These are phyloP conservation scores for Actinia tenebrosa DNA, from an alignment of 64 coral and sea anemone species.

Conservation along the genomic window DNA sequence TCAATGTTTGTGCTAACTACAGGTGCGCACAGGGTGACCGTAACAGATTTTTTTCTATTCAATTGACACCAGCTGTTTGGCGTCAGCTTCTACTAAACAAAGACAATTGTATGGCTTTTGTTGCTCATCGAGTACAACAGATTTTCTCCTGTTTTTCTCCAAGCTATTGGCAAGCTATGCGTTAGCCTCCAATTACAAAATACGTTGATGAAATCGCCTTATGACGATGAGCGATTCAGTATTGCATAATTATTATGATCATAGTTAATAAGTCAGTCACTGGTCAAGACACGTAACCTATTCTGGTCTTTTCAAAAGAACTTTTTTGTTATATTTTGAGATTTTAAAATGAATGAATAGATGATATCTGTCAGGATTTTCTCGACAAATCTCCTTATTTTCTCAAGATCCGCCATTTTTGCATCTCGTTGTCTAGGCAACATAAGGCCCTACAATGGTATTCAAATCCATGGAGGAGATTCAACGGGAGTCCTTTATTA, in stretches of 20 bases:
- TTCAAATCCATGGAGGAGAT: background rate
- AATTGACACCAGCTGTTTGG: background rate
- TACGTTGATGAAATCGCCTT: too few species aligned
- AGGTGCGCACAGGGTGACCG: constrained; percentile 10
- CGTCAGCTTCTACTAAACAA: background rate
- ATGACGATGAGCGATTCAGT: too few species aligned
- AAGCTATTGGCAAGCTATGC: background rate
- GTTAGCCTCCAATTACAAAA: background rate
- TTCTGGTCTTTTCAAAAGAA: too few species aligned
- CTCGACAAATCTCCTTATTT: background rate
- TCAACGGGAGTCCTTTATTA: background rate
- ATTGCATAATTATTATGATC: too few species aligned
- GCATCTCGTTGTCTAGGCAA: background rate
- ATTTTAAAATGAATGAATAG: too few species aligned
- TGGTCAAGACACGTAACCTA: too few species aligned
- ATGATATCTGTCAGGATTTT: background rate
- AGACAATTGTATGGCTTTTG: background rate
- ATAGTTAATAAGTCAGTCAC: too few species aligned
- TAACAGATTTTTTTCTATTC: background rate
- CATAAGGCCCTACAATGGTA: background rate
- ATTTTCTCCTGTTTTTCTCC: background rate
- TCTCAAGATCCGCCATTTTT: background rate
- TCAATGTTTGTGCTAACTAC: background rate
- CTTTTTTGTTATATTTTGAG: too few species aligned
- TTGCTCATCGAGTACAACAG: background rate